Evolutionary conservation across 2,888 invertebrate genomes (phyloP).

Genomic region (Diachrysia chrysitis): DNA sequence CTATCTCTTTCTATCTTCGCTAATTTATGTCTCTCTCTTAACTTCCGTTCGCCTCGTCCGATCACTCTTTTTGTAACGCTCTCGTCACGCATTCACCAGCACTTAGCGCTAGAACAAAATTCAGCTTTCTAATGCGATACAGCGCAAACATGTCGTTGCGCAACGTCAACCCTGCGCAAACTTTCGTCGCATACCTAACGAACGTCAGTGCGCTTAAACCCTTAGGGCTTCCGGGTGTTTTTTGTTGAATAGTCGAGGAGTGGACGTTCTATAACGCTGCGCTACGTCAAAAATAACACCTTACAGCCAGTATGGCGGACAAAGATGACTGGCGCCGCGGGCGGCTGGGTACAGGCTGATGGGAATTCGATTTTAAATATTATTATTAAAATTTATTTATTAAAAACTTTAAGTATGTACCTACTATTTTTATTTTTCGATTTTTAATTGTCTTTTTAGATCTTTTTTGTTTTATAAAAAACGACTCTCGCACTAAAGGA

Average conservation of each 20-base stretch:
- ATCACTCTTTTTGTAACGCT: no score
- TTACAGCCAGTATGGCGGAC: slow-evolving; percentile 56
- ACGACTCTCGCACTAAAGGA: no score
- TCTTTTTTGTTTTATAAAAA: no score
- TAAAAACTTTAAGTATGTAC: neutral
- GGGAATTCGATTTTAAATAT: slow-evolving; percentile 48
- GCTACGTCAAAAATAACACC: slow-evolving; percentile 74
- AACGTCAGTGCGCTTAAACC: neutral
- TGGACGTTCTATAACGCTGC: slow-evolving; percentile 46
- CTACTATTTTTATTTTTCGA: no score
- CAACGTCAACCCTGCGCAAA: neutral
- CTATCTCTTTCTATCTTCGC: no score
- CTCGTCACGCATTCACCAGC: no score
- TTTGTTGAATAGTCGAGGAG: slow-evolving; percentile 30
- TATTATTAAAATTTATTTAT: neutral
- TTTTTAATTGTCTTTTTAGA: no score
- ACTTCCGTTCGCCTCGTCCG: no score
- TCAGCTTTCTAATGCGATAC: no score
- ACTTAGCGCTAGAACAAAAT: no score
- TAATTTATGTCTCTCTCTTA: no score
- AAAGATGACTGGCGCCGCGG: slow-evolving; percentile 68
- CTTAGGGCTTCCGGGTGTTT: slow-evolving; percentile 24
- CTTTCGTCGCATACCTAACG: neutral
- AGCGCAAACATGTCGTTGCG: neutral
- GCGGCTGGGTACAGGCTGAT: slow-evolving; percentile 66